Percentiles rank a stretch among this genome's conserved stretches.
phyloP scores from a whole-genome alignment of 2,113 vertebrate species.

The Heterotilapia buettikoferi region DNA sequence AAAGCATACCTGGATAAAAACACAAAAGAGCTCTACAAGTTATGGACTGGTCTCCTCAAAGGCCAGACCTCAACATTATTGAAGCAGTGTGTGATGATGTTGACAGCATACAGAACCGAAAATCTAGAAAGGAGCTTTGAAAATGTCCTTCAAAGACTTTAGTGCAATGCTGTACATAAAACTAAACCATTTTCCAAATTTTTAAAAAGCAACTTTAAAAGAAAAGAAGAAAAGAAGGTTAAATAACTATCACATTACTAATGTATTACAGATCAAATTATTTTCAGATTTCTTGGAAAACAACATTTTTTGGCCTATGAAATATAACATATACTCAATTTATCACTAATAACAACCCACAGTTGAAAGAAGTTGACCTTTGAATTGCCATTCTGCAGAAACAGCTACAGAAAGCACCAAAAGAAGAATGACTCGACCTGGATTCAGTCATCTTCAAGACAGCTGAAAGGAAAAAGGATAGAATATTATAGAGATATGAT shows the following conservation, averaged over 20 bases:
- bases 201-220: not conserved
- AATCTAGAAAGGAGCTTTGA: not conserved
- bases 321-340: not conserved
- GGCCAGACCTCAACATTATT: not conserved
- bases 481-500: not conserved
- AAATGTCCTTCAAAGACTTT: not conserved
- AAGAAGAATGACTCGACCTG: not conserved
- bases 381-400: not conserved
- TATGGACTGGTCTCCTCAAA: not conserved
- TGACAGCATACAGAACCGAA: not conserved
- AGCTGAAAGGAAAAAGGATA: not conserved
- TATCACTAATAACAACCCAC: not conserved
- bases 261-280: not conserved
- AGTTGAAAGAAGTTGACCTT: not conserved
- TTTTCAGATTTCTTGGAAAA: not conserved
- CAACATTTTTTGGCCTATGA: not conserved
- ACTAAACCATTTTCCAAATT: not conserved
- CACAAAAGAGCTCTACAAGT: not conserved
- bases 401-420: not conserved
- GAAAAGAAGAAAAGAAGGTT: not conserved
- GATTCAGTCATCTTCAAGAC: not conserved
- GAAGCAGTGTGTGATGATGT: not conserved
- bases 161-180: not conserved
- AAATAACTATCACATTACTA: not conserved
- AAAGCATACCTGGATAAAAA: not conserved